These are phyloP conservation scores for Nibea albiflora DNA, from an alignment of 2,113 vertebrate genomes.

Conservation along the genomic window DNA sequence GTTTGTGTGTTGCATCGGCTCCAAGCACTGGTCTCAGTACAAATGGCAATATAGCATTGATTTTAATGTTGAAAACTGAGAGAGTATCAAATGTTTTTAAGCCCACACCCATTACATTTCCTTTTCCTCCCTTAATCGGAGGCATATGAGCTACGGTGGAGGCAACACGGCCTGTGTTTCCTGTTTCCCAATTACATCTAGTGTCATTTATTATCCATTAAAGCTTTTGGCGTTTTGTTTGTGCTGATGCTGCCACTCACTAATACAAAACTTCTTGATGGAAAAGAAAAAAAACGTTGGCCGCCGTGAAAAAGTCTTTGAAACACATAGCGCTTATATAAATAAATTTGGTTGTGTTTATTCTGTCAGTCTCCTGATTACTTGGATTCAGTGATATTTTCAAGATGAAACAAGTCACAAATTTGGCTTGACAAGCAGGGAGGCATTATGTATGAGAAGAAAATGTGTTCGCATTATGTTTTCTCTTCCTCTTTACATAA, in stretches of 20 bases:
- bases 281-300: conserved; percentile 39
- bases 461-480: conserved; percentile 67
- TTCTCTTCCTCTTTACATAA: conserved; percentile 54
- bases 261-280: conserved; percentile 65
- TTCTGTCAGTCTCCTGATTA: conserved; percentile 78
- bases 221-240: conserved; percentile 53
- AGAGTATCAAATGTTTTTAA: conserved; percentile 29
- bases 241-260: conserved; percentile 70
- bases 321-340: conserved; percentile 74
- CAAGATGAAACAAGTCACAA: conserved; percentile 80
- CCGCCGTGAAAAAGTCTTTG: conserved; percentile 67
- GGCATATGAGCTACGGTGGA: conserved; percentile 3
- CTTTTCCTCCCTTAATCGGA: not conserved
- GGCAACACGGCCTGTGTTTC: conserved; percentile 9
- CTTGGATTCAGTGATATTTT: conserved; percentile 75
- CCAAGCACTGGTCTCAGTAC: not conserved
- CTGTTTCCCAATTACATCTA: conserved; percentile 25
- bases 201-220: conserved; percentile 54
- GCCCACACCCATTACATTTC: not conserved
- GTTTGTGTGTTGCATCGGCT: conserved; percentile 1
- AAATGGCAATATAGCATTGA: not conserved
- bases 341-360: conserved; percentile 76
- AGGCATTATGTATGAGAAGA: conserved; percentile 62
- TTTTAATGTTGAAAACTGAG: conserved; percentile 7
- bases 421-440: conserved; percentile 75